phyloP scores from a whole-genome alignment of 2,113 vertebrate species.

The Origma solitaria region DNA sequence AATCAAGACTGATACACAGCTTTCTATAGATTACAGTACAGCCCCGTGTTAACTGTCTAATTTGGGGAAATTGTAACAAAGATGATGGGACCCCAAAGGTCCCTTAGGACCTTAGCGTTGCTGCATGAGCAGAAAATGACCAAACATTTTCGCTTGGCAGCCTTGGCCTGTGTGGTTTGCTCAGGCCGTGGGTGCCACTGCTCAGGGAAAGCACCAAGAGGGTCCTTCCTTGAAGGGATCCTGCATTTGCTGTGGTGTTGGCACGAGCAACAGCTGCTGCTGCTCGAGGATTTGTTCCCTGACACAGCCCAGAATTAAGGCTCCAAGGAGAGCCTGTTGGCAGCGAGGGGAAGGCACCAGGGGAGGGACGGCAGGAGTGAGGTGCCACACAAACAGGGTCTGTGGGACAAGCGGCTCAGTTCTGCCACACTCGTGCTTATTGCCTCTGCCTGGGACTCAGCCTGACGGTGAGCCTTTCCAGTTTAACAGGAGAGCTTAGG shows the following conservation, averaged over 20 bases:
- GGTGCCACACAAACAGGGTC: not conserved
- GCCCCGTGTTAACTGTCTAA: not conserved
- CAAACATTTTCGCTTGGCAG: not conserved
- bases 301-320: not conserved
- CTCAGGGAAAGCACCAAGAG: not conserved
- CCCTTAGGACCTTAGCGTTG: not conserved
- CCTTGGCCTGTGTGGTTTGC: not conserved
- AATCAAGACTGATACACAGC: not conserved
- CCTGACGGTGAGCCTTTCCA: not conserved
- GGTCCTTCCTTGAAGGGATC: not conserved
- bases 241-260: not conserved
- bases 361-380: not conserved
- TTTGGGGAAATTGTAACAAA: not conserved
- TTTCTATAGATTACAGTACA: not conserved
- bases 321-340: not conserved
- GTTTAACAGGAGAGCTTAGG: not conserved
- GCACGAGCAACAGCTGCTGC: not conserved
- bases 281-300: not conserved
- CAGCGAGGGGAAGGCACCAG: not conserved
- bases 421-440: not conserved
- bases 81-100: not conserved
- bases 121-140: not conserved
- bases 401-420: not conserved
- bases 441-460: not conserved
- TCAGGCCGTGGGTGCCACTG: not conserved